Evolutionary conservation across 2,797 vertebrate genomes (phyloP).

Genomic region (Coreius guichenoti): DNA sequence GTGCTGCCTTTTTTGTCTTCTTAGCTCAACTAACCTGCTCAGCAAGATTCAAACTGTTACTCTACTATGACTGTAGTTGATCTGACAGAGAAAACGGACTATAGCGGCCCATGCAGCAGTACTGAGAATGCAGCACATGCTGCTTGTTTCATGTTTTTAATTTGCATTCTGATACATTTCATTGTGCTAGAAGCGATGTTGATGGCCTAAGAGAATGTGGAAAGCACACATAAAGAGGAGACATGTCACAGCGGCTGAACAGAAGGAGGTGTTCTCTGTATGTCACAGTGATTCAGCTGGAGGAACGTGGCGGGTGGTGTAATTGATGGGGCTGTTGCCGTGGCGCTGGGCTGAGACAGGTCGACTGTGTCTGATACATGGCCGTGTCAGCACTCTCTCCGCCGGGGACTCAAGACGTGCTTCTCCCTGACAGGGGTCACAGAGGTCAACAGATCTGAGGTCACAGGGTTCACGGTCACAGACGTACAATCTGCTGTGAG

Average conservation of each 20-base stretch:
- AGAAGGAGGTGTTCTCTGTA: conserved; percentile 12
- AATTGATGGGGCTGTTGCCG: conserved; percentile 38
- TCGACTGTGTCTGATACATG: conserved; percentile 56
- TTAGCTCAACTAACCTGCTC: not conserved
- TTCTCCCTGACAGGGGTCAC: conserved; percentile 43
- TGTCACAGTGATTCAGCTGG: not conserved
- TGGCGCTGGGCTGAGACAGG: conserved; percentile 31
- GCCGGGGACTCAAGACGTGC: conserved; percentile 46
- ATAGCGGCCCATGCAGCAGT: not conserved
- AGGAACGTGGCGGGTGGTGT: conserved; percentile 2
- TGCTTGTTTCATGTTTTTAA: not conserved
- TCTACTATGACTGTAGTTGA: not conserved
- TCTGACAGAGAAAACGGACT: not conserved
- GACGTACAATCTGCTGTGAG: conserved; percentile 43
- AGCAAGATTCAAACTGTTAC: not conserved
- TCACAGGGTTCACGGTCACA: conserved; percentile 56
- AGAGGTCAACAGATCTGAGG: conserved; percentile 53
- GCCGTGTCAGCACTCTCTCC: conserved; percentile 51
- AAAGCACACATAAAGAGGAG: not conserved
- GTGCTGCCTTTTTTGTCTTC: not conserved
- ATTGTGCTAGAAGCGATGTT: not conserved
- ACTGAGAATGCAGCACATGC: not conserved
- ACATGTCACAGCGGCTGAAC: not conserved
- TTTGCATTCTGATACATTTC: not conserved
- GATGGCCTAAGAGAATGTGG: not conserved